These are phyloP conservation scores for Chelmon rostratus DNA, from an alignment of 2,797 vertebrate genomes.

Conservation along the genomic window DNA sequence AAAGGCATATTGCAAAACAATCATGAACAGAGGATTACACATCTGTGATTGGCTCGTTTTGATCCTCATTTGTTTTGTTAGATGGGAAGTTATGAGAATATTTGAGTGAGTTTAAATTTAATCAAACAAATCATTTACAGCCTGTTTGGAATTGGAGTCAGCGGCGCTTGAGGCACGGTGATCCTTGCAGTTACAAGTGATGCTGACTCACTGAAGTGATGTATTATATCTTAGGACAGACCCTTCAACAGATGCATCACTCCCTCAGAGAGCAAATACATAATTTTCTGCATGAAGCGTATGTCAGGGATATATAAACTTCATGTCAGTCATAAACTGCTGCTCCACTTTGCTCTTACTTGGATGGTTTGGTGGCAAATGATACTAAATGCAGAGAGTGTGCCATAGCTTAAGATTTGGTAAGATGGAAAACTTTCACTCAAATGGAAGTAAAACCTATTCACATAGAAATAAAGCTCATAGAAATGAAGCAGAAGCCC, in stretches of 20 bases:
- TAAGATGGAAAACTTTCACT: not conserved
- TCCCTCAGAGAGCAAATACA: not conserved
- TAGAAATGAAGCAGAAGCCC: not conserved
- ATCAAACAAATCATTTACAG: no score
- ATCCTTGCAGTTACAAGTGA: no score
- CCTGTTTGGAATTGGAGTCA: not conserved
- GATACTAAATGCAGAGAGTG: conserved; percentile 13
- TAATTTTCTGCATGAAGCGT: not conserved
- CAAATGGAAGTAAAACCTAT: not conserved
- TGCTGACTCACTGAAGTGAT: conserved; percentile 29
- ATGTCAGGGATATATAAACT: conserved; percentile 23
- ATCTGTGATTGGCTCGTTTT: not conserved
- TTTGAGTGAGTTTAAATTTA: not conserved
- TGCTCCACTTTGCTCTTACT: conserved; percentile 13
- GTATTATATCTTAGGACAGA: conserved; percentile 8
- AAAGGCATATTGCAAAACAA: not conserved
- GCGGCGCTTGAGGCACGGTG: not conserved
- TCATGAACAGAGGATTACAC: not conserved
- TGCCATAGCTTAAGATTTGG: not conserved
- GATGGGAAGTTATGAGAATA: not conserved
- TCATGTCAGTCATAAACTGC: conserved; percentile 19
- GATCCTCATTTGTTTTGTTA: not conserved
- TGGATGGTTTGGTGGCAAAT: conserved; percentile 1
- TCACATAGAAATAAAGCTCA: not conserved
- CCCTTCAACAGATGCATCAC: not conserved